Evolutionary conservation across 2,113 vertebrate species (phyloP), one percentile per base, ranked within the genome.

Genomic region (Nothobranchius furzeri): DNA sequence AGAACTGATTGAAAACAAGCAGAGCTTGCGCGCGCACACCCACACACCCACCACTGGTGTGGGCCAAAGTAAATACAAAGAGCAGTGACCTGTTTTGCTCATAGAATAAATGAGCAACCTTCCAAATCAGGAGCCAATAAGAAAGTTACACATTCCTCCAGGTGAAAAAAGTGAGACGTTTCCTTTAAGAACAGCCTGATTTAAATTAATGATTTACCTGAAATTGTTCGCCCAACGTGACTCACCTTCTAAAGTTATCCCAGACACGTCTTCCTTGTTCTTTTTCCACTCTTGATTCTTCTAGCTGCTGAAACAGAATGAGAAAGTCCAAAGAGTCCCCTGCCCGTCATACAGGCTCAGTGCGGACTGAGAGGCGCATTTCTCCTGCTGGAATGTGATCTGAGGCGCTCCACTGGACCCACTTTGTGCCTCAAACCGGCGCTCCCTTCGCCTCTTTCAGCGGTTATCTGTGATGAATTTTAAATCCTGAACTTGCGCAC

Each of bases 61-160:
- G 55, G 43, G 75, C 87, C 78, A 86, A 88, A 70, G 70, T 71
- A 88, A 90, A 88, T 55, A 85, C 35, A 76, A 12, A 64, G n/a
- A 65, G 61, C 62, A 75, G 58, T 75, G 68, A 6, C 70, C 70
- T 70, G 51, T 78, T 87, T 65, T 70, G 71, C 73, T 60, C 20
- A 1, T 56, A 60, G 68, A 78, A 82, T 62, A 61, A 80, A 69
- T 64, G 45, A 47, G 17, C 52, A 67, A 43, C 62, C 35, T 62
- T 60, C 71, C 45, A 66, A 76, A 80, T 64, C 24, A 66, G 64
- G 17, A 64, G 64, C 43, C n/a, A 49, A 58, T 4, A 25, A 60
- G 55, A 64, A n/a, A 1, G 52, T 6, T 61, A 9, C 60, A 67
- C 60, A n/a, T 47, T 40, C 4, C 37, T 30, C 25, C 46, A 37